Evolutionary conservation across 2,113 vertebrate species (phyloP).

Genomic region (Cacatua alba): DNA sequence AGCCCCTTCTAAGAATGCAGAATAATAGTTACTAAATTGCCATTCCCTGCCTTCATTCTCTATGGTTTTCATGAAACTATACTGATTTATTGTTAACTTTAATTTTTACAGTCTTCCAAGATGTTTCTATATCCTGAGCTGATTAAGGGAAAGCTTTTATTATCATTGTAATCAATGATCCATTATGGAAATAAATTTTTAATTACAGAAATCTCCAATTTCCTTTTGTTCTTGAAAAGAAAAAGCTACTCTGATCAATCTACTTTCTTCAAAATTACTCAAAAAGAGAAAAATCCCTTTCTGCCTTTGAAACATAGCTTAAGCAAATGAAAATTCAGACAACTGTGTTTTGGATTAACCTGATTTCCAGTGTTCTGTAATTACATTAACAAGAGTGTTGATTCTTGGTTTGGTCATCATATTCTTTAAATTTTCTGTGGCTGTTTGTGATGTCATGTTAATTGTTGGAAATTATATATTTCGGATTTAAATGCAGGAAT

Average conservation of each 20-base stretch:
- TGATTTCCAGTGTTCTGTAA: not conserved
- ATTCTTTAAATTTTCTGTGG: not conserved
- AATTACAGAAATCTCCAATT: not conserved
- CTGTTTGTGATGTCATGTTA: not conserved
- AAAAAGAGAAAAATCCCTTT: not conserved
- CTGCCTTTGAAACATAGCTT: not conserved
- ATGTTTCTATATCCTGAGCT: not conserved
- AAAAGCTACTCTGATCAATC: not conserved
- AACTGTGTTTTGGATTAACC: not conserved
- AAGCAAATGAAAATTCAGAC: not conserved
- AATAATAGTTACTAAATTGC: not conserved
- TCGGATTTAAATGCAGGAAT: not conserved
- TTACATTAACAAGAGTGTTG: rapidly evolving
- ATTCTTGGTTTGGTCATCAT: not conserved
- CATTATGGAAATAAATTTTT: not conserved
- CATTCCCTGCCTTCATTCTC: not conserved
- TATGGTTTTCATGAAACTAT: not conserved
- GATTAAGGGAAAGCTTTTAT: not conserved
- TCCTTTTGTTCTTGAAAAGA: not conserved
- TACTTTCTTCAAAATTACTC: not conserved
- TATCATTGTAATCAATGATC: not conserved
- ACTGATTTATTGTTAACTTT: not conserved
- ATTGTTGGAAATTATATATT: not conserved
- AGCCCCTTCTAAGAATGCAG: not conserved
- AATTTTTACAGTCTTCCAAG: not conserved